phyloP scores from a whole-genome alignment of 2,797 vertebrate species.

The Halcyon leucocephala region DNA sequence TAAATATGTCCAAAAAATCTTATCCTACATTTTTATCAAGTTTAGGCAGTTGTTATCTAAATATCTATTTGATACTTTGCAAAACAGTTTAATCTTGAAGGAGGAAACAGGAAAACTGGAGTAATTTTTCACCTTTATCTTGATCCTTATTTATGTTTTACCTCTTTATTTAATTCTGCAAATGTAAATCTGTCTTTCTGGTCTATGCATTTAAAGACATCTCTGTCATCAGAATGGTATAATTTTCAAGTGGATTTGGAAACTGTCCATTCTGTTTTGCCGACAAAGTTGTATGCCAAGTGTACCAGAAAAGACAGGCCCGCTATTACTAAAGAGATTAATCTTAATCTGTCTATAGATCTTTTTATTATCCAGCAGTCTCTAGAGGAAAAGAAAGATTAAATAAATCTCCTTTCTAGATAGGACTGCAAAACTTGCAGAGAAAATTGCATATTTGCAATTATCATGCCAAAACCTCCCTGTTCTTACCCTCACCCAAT shows the following conservation, averaged over 20 bases:
- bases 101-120: not conserved
- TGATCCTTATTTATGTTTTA: not conserved
- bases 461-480: conserved; percentile 41
- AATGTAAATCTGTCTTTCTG: conserved; percentile 20
- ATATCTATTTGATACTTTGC: not conserved
- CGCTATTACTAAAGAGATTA: conserved; percentile 53
- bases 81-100: not conserved
- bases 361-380: conserved; percentile 58
- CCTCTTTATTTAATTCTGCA: not conserved
- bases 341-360: conserved; percentile 71
- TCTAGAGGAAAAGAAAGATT: conserved; percentile 46
- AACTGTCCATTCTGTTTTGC: conserved; percentile 38
- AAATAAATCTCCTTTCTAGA: conserved; percentile 31
- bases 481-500: not conserved
- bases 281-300: conserved; percentile 33
- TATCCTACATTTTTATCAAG: not conserved
- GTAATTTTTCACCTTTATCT: not conserved
- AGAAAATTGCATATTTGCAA: conserved; percentile 36
- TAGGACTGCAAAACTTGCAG: not conserved
- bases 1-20: not conserved
- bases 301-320: conserved; percentile 51
- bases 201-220: conserved; percentile 7
- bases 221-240: conserved; percentile 10
- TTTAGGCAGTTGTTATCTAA: not conserved
- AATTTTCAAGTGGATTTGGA: conserved; percentile 63